Evolutionary conservation across 2,888 invertebrate species (phyloP).

Genomic region (Cataglyphis cursor): DNA sequence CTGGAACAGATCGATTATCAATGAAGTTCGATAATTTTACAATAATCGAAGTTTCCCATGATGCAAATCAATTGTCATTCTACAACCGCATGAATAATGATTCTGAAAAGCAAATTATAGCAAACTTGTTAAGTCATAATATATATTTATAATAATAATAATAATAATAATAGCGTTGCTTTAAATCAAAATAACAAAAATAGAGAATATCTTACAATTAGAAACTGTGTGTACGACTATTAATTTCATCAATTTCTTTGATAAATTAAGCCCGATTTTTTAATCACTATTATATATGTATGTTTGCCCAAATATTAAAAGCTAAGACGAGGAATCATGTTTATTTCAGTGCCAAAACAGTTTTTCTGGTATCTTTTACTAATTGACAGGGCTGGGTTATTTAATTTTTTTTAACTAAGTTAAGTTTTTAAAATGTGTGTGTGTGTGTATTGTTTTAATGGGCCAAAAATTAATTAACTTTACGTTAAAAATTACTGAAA

Average conservation of each 20-base stretch:
- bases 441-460: no score
- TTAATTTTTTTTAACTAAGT: no score
- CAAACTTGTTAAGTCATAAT: not conserved
- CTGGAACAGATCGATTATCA: slow-evolving; percentile 17
- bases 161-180: not conserved
- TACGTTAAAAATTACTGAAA: no score
- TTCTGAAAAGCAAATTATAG: slow-evolving; percentile 2
- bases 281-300: not conserved
- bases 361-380: not conserved
- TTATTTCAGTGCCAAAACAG: not conserved
- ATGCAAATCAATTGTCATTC: slow-evolving; percentile 13
- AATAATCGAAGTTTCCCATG: no score
- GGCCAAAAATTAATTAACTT: no score
- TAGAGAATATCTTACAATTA: not conserved
- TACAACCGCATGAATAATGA: slow-evolving; percentile 7
- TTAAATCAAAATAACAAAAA: slow-evolving; percentile 8
- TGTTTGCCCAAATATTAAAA: not conserved
- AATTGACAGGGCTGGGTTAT: not conserved
- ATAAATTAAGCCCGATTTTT: not conserved
- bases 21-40: slow-evolving; percentile 31
- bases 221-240: not conserved
- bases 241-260: slow-evolving; percentile 16
- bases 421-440: no score
- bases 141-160: not conserved
- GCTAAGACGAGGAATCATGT: not conserved